phyloP scores from a whole-genome alignment of 2,888 invertebrate genomes.

The Lasius fuliginosus region DNA sequence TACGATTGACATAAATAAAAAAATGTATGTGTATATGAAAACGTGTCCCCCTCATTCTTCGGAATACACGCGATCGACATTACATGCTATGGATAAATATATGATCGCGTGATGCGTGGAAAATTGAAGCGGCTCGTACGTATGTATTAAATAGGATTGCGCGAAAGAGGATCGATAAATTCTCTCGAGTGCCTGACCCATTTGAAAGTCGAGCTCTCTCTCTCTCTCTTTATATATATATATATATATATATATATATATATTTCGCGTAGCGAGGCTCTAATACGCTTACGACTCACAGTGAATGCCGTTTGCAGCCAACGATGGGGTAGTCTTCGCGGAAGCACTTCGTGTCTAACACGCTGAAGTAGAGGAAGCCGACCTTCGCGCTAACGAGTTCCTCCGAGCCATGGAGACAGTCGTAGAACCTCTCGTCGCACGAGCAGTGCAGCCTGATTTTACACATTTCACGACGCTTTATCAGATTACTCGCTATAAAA shows the following conservation, averaged over 20 bases:
- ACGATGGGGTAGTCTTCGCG: constrained; percentile 88
- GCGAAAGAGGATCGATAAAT: constrained; percentile 28
- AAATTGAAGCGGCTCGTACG: constrained; percentile 8
- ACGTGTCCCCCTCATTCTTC: not conserved
- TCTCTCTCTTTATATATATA: no score
- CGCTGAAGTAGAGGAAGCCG: constrained; percentile 87
- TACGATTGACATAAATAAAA: not conserved
- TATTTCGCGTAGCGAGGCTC: not conserved
- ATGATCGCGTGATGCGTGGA: not conserved
- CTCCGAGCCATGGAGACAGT: constrained; percentile 85
- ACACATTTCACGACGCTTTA: constrained; percentile 44
- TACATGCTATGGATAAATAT: not conserved
- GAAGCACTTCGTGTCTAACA: constrained; percentile 89
- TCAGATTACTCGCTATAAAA: constrained; percentile 44
- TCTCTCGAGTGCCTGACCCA: constrained; percentile 23
- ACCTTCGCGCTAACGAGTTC: constrained; percentile 80
- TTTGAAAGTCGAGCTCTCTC: constrained; percentile 40
- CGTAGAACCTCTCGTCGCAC: constrained; percentile 87
- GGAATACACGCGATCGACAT: not conserved
- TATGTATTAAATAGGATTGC: constrained; percentile 29
- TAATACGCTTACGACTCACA: constrained; percentile 53
- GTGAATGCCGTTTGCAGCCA: constrained; percentile 85
- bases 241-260: no score
- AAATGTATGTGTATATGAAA: no score
- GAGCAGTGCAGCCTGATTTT: constrained; percentile 86